Evolutionary conservation across 2,888 invertebrate genomes (phyloP), one percentile per base, ranked within the genome.

Genomic region (Stegophylla sp.): DNA sequence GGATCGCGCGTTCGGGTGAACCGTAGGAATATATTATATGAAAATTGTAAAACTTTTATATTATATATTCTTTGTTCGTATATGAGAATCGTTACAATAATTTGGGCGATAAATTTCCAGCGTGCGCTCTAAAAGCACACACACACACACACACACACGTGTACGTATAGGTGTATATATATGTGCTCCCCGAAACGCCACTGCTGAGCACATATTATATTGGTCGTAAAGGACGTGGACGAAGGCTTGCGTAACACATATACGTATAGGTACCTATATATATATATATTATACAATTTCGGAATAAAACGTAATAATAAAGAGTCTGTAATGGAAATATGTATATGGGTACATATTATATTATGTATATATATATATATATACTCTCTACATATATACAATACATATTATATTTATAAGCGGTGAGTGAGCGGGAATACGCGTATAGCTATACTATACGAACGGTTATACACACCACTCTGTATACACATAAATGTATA

Each of bases 1-100:
- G 64, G 48, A 64, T 53, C 64, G 34, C n/a, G n/a, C n/a, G n/a
- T n/a, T n/a, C n/a, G 75, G 15, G 51, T 7, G 17, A 41, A 28
- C 20, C 48, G 17, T 51, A 51, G 26, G n/a, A 63, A 26, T 26
- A 59, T 26, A 56, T 10, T 56, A 56, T 64, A 34, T 51, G 23
- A 53, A 75, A 75, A 75, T 75, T 64, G 75, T 64, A 51, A 53
- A 75, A 75, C 75, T 76, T 76, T 75, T 66, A 66, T 66, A 56
- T 17, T 64, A 53, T 17, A 34, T 1, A 45, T 48, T 41, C 41
- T 41, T 34, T 75, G 53, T 66, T 20, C 26, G 9, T n/a, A 17
- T n/a, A 23, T 20, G 26, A 59, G 41, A 53, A 66, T 64, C 23
- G 64, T 75, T 64, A 75, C 66, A 53, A 66, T 66, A 53, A 76